These are phyloP conservation scores for Dicrurus megarhynchus DNA, from an alignment of 2,113 vertebrate genomes.

Conservation along the genomic window DNA sequence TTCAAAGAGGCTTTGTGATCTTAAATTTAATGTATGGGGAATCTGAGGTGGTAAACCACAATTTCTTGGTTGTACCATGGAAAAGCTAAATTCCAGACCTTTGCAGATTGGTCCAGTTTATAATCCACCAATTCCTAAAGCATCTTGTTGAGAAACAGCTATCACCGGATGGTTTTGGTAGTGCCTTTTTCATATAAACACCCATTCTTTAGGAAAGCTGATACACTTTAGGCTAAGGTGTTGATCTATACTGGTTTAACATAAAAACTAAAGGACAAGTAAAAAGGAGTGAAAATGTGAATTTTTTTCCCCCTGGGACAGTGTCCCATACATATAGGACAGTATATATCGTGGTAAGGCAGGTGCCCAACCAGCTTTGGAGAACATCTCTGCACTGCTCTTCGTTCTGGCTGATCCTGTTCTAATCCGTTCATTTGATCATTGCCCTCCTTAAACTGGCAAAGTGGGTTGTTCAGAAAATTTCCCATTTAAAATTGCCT, in stretches of 20 bases:
- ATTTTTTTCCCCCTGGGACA: background rate
- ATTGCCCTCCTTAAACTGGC: background rate
- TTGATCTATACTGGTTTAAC: background rate
- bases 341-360: background rate
- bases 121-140: background rate
- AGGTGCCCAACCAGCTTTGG: background rate
- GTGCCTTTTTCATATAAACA: background rate
- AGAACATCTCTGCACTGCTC: rapidly evolving
- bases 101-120: background rate
- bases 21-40: background rate
- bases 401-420: rapidly evolving
- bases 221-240: background rate
- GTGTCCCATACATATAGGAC: background rate
- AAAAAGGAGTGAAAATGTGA: background rate
- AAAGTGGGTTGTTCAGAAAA: background rate
- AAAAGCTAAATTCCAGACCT: background rate
- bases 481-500: background rate
- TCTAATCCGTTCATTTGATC: background rate
- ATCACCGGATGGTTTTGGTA: background rate
- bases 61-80: background rate
- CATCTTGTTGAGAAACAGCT: background rate
- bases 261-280: background rate
- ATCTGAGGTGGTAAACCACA: background rate
- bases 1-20: background rate
- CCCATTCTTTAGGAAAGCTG: background rate